These are phyloP conservation scores for Drosophila maculinotata DNA, from an alignment of 2,888 invertebrate genomes.

Conservation along the genomic window DNA sequence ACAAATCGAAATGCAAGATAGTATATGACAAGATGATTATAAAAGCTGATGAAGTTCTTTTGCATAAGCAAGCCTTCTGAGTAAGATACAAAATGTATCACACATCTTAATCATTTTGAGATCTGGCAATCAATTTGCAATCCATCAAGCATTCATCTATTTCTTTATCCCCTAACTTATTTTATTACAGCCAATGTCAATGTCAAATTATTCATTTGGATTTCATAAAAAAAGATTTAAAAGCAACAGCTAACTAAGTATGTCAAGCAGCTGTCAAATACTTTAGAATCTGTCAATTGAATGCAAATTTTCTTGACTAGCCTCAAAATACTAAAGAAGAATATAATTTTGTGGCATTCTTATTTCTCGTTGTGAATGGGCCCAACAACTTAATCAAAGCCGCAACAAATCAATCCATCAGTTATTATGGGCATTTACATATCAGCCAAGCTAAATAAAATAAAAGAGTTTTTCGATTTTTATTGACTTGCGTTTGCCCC, in stretches of 20 bases:
- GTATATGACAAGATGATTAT: background rate
- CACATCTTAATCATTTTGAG: too few relatives aligned
- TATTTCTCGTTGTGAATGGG: constrained; percentile 58
- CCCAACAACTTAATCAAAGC: constrained; percentile 66
- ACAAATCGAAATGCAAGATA: constrained; percentile 41
- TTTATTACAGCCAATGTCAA: constrained; percentile 2
- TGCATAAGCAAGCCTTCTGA: background rate
- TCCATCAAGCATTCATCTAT: constrained; percentile 2
- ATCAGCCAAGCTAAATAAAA: constrained; percentile 25
- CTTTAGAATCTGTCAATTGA: constrained; percentile 23
- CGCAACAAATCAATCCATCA: constrained; percentile 72
- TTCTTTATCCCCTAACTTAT: background rate
- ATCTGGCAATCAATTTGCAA: constrained; percentile 2
- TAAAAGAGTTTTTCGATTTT: constrained; percentile 32
- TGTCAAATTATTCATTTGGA: constrained; percentile 4
- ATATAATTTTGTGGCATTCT: constrained; percentile 8
- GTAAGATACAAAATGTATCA: background rate
- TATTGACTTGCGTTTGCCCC: constrained; percentile 57
- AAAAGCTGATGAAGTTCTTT: background rate
- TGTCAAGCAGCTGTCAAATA: constrained; percentile 25
- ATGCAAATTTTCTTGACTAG: constrained; percentile 32
- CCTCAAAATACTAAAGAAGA: constrained; percentile 1
- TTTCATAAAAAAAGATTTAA: constrained; percentile 3
- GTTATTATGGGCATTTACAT: constrained; percentile 56
- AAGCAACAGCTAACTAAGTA: constrained; percentile 17